These are phyloP conservation scores for Cyclura pinguis DNA, from an alignment of 2,797 vertebrate species.

Conservation along the genomic window DNA sequence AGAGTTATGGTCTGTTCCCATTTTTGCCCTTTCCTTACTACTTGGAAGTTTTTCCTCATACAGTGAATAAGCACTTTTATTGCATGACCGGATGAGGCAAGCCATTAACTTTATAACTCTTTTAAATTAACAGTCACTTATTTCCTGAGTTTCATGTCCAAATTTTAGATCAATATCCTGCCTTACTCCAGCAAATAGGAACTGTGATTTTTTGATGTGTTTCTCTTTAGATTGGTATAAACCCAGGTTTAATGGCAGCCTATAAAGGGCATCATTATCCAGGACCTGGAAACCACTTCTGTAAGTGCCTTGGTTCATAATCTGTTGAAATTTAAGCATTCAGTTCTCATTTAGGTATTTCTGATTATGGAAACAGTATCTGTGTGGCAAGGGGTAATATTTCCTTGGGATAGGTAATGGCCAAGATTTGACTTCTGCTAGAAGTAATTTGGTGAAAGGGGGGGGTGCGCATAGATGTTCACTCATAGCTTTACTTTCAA, in stretches of 20 bases:
- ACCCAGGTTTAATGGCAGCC: slow-evolving; percentile 97
- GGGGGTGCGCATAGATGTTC: too few species aligned
- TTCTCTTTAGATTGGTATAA: slow-evolving; percentile 93
- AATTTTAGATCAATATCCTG: not conserved
- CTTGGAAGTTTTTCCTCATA: not conserved
- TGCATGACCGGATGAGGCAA: not conserved
- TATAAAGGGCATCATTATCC: slow-evolving; percentile 98
- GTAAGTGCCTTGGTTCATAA: slow-evolving; percentile 81
- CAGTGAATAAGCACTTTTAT: not conserved
- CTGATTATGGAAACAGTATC: not conserved
- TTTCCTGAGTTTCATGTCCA: slow-evolving; percentile 6
- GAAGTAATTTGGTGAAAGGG: not conserved
- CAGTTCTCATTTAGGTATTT: not conserved
- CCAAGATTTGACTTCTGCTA: not conserved
- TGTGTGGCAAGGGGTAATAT: not conserved
- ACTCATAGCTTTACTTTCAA: too few species aligned
- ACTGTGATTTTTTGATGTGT: slow-evolving; percentile 41
- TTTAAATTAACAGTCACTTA: slow-evolving; percentile 1
- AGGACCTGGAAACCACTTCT: slow-evolving; percentile 98
- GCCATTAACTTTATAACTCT: not conserved
- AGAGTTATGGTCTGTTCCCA: not conserved
- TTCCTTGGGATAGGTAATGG: not conserved
- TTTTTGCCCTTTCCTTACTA: not conserved
- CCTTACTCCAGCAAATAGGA: not conserved
- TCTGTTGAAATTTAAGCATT: slow-evolving; percentile 21